phyloP scores from a whole-genome alignment of 2,888 invertebrate genomes.

The Drosophila sordidula region DNA sequence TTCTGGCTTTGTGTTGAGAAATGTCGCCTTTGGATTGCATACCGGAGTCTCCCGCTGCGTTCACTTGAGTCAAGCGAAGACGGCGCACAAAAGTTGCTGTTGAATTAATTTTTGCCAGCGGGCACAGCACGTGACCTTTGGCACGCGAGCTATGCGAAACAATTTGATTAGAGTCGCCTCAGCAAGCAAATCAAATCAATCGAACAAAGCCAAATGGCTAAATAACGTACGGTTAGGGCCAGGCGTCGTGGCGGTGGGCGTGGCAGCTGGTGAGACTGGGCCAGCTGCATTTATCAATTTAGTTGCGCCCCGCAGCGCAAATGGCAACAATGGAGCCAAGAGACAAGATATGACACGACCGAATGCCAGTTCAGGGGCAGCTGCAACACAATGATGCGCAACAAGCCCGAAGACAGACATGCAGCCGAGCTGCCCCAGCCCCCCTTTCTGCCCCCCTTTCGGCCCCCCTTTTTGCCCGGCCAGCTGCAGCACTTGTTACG shows the following conservation, averaged over 20 bases:
- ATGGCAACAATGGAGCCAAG: slow-evolving; percentile 63
- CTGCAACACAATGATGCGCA: slow-evolving; percentile 61
- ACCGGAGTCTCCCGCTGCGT: not conserved
- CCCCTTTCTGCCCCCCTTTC: not conserved
- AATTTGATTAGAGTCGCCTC: slow-evolving; percentile 19
- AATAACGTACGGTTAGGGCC: not conserved
- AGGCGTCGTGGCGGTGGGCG: not conserved
- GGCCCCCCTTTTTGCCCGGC: not conserved
- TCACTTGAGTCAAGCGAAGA: not conserved
- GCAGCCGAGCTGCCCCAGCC: slow-evolving; percentile 4
- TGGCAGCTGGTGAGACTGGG: not conserved
- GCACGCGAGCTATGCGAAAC: not conserved
- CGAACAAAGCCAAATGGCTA: slow-evolving; percentile 26
- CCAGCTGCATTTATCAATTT: slow-evolving; percentile 75
- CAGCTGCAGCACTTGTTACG: slow-evolving; percentile 23
- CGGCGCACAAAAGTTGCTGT: not conserved
- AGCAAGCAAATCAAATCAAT: slow-evolving; percentile 34
- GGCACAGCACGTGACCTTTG: slow-evolving; percentile 9
- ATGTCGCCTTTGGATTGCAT: not conserved
- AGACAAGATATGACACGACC: slow-evolving; percentile 66
- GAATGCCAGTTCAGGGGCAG: slow-evolving; percentile 34
- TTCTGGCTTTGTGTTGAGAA: too few species aligned
- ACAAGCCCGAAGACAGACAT: slow-evolving; percentile 63
- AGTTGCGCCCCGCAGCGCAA: slow-evolving; percentile 66
- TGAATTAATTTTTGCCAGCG: not conserved